Percentiles rank a stretch among this genome's conserved stretches.
phyloP scores from a whole-genome alignment of 2,888 invertebrate genomes.

The Oscheius sp. region DNA sequence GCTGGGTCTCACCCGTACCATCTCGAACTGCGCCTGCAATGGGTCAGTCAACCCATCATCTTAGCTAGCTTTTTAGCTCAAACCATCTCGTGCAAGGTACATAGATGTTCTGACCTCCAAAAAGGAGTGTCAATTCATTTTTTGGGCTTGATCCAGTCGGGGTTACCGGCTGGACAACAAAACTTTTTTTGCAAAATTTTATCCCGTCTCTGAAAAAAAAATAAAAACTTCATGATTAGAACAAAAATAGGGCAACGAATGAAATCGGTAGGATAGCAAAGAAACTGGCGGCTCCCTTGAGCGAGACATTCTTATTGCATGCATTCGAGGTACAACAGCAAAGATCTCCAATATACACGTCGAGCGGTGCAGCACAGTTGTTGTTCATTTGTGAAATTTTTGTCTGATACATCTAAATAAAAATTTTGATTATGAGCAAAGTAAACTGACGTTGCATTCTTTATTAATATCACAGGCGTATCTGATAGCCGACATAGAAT shows the following conservation, averaged over 20 bases:
- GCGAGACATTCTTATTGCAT: conserved; percentile 7
- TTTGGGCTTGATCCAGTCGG: too few species aligned
- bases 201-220: too few species aligned
- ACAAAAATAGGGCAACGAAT: not conserved
- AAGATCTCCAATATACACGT: conserved; percentile 18
- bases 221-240: not conserved
- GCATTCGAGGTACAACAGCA: conserved; percentile 19
- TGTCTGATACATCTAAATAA: not conserved
- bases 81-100: too few species aligned
- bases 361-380: not conserved
- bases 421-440: not conserved
- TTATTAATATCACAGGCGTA: conserved; percentile 5
- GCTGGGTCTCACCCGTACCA: too few species aligned
- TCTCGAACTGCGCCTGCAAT: too few species aligned
- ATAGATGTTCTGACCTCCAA: too few species aligned
- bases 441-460: not conserved
- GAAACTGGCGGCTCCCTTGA: not conserved
- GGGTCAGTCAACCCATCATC: too few species aligned
- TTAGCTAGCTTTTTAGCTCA: too few species aligned
- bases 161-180: too few species aligned
- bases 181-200: too few species aligned
- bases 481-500: conserved; percentile 4
- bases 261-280: conserved; percentile 2
- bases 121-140: too few species aligned
- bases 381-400: not conserved